Base-by-base conservation (phyloP, 1,140 invertebrate species). In the Hyposmocoma kahamanoa region DNA sequence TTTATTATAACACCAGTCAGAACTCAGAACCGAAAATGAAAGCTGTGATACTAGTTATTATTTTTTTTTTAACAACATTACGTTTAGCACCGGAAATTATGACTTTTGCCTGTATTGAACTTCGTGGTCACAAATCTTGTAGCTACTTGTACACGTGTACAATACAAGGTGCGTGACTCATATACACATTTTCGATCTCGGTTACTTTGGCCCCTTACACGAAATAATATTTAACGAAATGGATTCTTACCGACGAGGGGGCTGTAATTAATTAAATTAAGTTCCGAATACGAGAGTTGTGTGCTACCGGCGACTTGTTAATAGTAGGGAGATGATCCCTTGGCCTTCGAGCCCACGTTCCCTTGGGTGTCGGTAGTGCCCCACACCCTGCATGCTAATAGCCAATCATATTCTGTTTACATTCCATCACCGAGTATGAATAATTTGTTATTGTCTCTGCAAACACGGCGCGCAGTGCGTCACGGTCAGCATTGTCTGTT, bases 371-470 rank as follows among this genome's bases (percentile, higher is more conserved):
- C 22, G 38, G 18, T 20, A 28, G 18, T 41, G 38, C 55, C 56
- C n/a, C 50, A 59, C 63, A 62, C 64, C 69, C 67, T 62, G 57
- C 70, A 77, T 73, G 72, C 66, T 82, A 82, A 83, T 82, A 80
- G 72, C 77, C 82, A 85, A 85, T 85, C 79, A 85, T 85, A 81
- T 81, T 82, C 78, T 85, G 82, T 85, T 85, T 85, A 85, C 79
- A 82, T 85, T 85, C 75, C 79, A 85, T 85, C 79, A 74, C 64
- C 64, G 72, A 74, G 74, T 75, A 82, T 85, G 82, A 83, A 85
- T 85, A 85, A 85, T 85, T 85, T 83, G 81, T 83, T 85, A 82
- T 85, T 79, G 76, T 84, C 76, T 81, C 60, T 47, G 62, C 77
- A 82, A 84, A 82, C 72, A 83, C 61, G 54, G 57, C 59, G 56